These are phyloP conservation scores for Apotomis betuletana DNA, from an alignment of 2,888 invertebrate genomes.

Conservation along the genomic window DNA sequence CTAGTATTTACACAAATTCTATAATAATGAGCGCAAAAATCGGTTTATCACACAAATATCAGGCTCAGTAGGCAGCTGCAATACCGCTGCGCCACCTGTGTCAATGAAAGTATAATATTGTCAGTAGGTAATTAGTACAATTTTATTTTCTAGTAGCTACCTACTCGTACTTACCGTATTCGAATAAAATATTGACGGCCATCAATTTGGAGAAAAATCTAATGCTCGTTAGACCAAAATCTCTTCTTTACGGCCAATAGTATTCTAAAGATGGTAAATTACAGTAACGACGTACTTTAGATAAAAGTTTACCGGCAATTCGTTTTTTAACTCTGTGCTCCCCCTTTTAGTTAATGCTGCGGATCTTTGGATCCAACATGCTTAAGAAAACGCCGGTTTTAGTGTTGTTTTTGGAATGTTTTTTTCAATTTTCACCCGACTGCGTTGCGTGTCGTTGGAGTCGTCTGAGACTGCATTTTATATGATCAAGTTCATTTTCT, in stretches of 20 bases:
- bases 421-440: too few relatives aligned
- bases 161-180: neutral
- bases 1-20: too few relatives aligned
- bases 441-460: too few relatives aligned
- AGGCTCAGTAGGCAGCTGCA: too few relatives aligned
- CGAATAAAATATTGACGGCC: neutral
- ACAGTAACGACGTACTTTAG: constrained; percentile 41
- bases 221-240: constrained; percentile 32
- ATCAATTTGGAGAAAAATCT: constrained; percentile 14
- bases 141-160: too few relatives aligned
- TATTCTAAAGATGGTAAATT: constrained; percentile 38
- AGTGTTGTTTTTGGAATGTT: neutral
- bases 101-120: too few relatives aligned
- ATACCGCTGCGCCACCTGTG: too few relatives aligned
- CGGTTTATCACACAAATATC: too few relatives aligned
- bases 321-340: constrained; percentile 26
- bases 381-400: neutral
- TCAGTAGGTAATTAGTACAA: too few relatives aligned
- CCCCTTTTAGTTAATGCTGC: constrained; percentile 13
- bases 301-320: constrained; percentile 36
- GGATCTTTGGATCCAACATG: constrained; percentile 9
- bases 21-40: too few relatives aligned
- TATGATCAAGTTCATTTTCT: too few relatives aligned
- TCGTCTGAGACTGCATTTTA: too few relatives aligned
- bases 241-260: constrained; percentile 27